Evolutionary conservation across 1,140 invertebrate genomes (phyloP), one percentile per base, ranked within the genome.

Genomic region (Drosophila santomea): DNA sequence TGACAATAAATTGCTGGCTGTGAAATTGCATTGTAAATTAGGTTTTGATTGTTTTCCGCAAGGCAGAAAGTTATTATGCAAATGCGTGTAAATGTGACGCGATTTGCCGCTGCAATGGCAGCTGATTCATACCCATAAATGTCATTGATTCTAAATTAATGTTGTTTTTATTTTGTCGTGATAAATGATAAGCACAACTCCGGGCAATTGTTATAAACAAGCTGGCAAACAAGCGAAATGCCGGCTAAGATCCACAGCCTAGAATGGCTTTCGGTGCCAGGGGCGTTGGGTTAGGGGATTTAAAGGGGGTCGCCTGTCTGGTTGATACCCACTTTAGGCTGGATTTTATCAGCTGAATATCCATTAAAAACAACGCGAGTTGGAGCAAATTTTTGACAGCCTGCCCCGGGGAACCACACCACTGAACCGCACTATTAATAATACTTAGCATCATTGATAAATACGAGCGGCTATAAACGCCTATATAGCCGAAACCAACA

Each of bases 391-490:
- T 72, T 72, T 47, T 72, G 66, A 71, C 68, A 72, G 66, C 28
- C 35, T 12, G 6, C 44, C 35, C 20, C 17, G 3, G 11, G 3
- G 0, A 14, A 35, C 38, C 28, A 43, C 59, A 43, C 59, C 59
- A 43, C 14, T 66, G 43, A 10, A 73, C 84, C 67, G 41, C 56
- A 86, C 83, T 89, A 88, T 88, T 89, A 88, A 88, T 88, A 88
- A 89, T 77, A 68, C 84, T 88, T 88, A 88, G 55, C 60, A 71
- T 63, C 66, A 79, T 74, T 88, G 79, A 79, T 89, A 88, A 85
- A 85, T 85, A 89, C 69, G 60, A 57, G 17, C 45, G 66, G 79
- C 71, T 68, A 86, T 86, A 86, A 86, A 82, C 61, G 82, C 59
- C 47, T 50, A 28, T 50, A 28, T 64, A 44, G 58, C 51, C 35